phyloP scores from a whole-genome alignment of 2,113 vertebrate genomes.

The Mixornis gularis region DNA sequence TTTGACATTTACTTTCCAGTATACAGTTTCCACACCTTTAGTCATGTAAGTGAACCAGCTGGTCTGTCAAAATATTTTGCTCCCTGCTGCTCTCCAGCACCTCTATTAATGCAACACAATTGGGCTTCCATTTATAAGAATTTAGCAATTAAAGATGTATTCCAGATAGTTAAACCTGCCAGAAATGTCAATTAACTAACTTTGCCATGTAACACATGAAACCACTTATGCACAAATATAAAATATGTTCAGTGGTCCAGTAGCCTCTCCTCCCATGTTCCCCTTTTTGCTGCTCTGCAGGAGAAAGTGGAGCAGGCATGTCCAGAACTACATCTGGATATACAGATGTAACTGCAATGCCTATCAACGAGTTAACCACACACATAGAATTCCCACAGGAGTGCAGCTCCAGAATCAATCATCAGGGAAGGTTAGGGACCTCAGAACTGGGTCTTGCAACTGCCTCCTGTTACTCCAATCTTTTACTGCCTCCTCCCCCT shows the following conservation, averaged over 20 bases:
- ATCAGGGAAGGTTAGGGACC: neutral
- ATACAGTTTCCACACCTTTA: neutral
- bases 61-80: conserved; percentile 7
- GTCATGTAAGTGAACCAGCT: neutral
- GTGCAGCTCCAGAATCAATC: neutral
- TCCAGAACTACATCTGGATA: no score
- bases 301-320: neutral
- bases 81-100: neutral
- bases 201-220: neutral
- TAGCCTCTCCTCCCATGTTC: neutral
- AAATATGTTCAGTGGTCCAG: neutral
- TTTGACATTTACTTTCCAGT: conserved; percentile 9
- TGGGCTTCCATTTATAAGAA: neutral
- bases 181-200: neutral
- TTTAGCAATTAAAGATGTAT: neutral
- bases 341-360: neutral
- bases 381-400: neutral
- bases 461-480: neutral
- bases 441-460: neutral
- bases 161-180: neutral
- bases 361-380: rapidly evolving
- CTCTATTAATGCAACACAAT: neutral
- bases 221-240: neutral
- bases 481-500: neutral
- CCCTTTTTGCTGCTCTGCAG: neutral